Conservation (phyloP, 2,113 vertebrate genomes). For the Cyprinodon tularosa region DNA sequence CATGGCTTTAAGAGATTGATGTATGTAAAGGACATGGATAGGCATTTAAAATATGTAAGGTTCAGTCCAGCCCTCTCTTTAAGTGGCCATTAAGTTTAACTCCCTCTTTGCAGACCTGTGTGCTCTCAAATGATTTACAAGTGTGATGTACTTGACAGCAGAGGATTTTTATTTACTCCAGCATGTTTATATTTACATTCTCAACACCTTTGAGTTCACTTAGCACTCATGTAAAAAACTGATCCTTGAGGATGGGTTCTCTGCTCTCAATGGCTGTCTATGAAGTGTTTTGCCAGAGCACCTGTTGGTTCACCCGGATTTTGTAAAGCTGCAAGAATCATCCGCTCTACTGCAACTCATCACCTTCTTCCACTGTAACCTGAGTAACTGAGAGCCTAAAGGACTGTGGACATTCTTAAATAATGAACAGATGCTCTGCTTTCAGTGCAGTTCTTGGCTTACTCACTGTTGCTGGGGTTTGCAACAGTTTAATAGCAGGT, state of each 20-base stretch:
- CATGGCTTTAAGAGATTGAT: not conserved
- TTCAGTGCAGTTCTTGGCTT: conserved; percentile 44
- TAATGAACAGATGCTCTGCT: conserved; percentile 72
- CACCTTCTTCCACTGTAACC: conserved; percentile 62
- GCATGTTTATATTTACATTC: conserved; percentile 19
- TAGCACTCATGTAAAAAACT: conserved; percentile 9
- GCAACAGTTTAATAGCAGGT: conserved; percentile 25
- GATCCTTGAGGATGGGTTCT: not conserved
- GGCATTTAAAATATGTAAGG: conserved; percentile 53
- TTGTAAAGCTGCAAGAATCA: conserved; percentile 20
- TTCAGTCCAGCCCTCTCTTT: conserved; percentile 27
- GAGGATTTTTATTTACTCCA: conserved; percentile 9
- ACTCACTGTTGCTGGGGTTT: conserved; percentile 21
- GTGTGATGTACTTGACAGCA: not conserved
- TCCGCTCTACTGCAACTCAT: conserved; percentile 54
- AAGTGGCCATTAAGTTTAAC: conserved; percentile 55
- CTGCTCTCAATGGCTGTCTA: not conserved
- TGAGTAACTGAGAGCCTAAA: conserved; percentile 57
- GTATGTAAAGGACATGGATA: conserved; percentile 55
- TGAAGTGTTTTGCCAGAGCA: conserved; percentile 32
- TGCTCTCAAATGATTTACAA: conserved; percentile 58
- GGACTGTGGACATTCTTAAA: conserved; percentile 64
- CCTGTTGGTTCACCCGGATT: conserved; percentile 51
- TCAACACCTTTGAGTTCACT: conserved; percentile 1
- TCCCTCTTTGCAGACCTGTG: conserved; percentile 22